Conservation (phyloP, 2,113 vertebrate genomes). For the Suricata suricatta region DNA sequence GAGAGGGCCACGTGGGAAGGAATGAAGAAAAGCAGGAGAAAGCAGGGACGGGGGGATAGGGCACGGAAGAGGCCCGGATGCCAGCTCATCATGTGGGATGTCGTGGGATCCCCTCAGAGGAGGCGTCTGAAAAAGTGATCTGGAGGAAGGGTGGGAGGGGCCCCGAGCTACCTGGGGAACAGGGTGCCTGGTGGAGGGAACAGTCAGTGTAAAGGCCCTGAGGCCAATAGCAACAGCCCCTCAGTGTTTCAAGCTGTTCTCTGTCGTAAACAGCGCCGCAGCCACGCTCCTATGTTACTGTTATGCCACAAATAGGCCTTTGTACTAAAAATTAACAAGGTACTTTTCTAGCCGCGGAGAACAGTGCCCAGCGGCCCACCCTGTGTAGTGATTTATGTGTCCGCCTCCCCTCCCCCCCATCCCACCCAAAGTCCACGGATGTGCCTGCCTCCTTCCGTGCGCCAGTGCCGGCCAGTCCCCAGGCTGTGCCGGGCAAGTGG, state of each 20-base stretch:
- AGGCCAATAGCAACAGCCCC: not conserved
- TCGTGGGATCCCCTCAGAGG: not conserved
- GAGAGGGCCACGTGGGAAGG: not conserved
- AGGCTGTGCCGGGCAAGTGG: not conserved
- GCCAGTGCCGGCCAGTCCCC: not conserved
- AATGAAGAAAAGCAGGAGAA: not conserved
- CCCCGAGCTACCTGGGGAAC: not conserved
- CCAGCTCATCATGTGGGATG: fast-evolving
- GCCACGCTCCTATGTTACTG: fast-evolving
- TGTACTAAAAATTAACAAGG: not conserved
- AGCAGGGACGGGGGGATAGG: not conserved
- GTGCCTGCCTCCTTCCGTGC: not conserved
- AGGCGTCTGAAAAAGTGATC: not conserved
- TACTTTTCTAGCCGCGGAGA: not conserved
- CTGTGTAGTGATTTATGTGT: too few relatives aligned
- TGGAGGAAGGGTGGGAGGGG: not conserved
- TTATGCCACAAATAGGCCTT: not conserved
- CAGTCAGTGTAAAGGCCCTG: not conserved
- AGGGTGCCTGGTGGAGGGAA: not conserved
- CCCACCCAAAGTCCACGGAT: too few relatives aligned
- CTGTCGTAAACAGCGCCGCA: too few relatives aligned
- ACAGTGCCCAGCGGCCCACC: not conserved
- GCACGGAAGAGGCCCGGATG: fast-evolving
- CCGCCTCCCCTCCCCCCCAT: too few relatives aligned
- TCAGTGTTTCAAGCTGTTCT: not conserved